Conservation (phyloP, 2,888 invertebrate genomes). For the Dryomyza anilis region DNA sequence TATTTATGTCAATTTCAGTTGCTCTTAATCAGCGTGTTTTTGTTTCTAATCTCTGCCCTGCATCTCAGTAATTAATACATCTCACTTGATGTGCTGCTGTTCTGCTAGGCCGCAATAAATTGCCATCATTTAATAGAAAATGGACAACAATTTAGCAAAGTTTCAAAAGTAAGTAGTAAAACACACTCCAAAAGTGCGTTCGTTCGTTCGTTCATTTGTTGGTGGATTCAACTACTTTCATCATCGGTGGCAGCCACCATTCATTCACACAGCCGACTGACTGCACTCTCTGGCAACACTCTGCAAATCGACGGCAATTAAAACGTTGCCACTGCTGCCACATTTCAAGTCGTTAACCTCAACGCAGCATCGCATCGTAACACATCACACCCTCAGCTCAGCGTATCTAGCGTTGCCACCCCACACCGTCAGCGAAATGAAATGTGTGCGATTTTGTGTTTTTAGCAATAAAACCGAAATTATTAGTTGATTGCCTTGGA, state of each 20-base stretch:
- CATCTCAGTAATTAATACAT: neutral
- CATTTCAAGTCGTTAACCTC: neutral
- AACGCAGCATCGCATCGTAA: neutral
- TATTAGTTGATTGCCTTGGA: slow-evolving; percentile 36
- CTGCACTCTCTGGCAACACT: neutral
- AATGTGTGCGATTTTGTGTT: slow-evolving; percentile 34
- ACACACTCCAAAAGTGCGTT: neutral
- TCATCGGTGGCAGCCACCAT: neutral
- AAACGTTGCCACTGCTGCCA: neutral
- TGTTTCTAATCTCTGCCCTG: neutral
- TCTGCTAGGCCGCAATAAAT: neutral
- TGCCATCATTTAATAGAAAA: neutral
- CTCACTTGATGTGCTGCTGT: neutral
- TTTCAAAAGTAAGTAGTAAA: neutral
- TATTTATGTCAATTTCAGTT: too few relatives aligned
- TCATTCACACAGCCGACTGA: neutral
- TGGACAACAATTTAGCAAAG: neutral
- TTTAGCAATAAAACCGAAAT: slow-evolving; percentile 40
- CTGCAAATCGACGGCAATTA: slow-evolving; percentile 8
- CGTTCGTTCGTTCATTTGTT: too few relatives aligned
- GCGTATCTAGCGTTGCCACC: neutral
- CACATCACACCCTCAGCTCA: neutral
- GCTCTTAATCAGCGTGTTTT: neutral
- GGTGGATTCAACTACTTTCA: too few relatives aligned
- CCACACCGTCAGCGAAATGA: slow-evolving; percentile 27